A percentile compares a stretch with the other conserved stretches of the same genome.
Conservation (phyloP, 1,140 invertebrate species). For the Fopius arisanus region DNA sequence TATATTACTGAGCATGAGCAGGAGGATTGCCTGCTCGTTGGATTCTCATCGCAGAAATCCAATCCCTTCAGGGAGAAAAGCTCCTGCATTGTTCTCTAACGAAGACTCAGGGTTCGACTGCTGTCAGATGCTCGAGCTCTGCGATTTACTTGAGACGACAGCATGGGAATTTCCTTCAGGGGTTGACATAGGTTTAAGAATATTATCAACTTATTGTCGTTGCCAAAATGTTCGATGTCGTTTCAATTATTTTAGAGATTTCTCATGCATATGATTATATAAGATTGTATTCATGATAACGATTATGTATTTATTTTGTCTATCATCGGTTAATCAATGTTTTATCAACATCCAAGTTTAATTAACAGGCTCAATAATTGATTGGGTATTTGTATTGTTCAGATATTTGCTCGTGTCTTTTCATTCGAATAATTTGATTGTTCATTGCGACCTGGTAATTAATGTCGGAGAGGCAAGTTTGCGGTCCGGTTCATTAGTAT, state of each 20-base stretch:
- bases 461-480: not conserved
- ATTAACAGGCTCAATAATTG: not conserved
- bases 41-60: constrained; percentile 94
- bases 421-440: not conserved
- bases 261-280: too few relatives aligned
- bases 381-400: not conserved
- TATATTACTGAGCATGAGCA: constrained; percentile 92
- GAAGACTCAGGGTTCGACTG: constrained; percentile 5
- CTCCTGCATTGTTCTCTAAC: constrained; percentile 84
- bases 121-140: not conserved
- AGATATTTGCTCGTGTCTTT: not conserved
- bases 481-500: not conserved
- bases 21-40: constrained; percentile 94
- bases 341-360: not conserved
- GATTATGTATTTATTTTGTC: not conserved
- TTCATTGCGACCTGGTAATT: not conserved
- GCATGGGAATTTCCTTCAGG: not conserved
- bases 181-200: not conserved
- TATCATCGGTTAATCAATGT: not conserved
- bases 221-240: not conserved
- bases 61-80: constrained; percentile 98
- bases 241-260: not conserved
- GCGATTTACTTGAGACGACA: not conserved
- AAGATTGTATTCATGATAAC: not conserved
- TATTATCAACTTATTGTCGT: not conserved